These are phyloP conservation scores for Drymodes brunneopygia DNA, from an alignment of 2,113 vertebrate genomes.

Conservation along the genomic window DNA sequence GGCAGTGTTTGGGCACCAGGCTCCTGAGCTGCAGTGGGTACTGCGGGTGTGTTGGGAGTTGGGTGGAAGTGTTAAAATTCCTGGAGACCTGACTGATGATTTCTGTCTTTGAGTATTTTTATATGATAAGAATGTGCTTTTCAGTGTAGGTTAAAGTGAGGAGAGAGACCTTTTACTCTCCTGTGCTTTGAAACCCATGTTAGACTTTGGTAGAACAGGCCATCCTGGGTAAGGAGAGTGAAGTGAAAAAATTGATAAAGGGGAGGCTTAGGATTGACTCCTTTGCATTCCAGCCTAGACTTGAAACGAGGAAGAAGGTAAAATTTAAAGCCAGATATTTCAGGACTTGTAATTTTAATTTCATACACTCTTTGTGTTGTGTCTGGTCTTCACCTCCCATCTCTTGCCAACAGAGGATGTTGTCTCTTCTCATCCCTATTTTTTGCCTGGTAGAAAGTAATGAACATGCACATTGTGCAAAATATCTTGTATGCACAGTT, in stretches of 20 bases:
- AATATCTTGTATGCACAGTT: neutral
- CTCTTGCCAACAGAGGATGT: neutral
- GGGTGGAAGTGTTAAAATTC: neutral
- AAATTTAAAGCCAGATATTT: neutral
- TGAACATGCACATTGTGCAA: neutral
- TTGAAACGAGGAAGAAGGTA: neutral
- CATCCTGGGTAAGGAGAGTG: neutral
- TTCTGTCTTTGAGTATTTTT: neutral
- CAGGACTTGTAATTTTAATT: neutral
- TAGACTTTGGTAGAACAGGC: neutral
- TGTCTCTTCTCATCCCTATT: neutral
- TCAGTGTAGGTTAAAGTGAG: neutral
- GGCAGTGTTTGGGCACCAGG: neutral
- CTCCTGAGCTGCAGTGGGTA: neutral
- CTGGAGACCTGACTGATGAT: neutral
- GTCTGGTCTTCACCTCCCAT: neutral
- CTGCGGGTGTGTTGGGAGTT: neutral
- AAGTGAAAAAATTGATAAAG: neutral
- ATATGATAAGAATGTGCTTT: neutral
- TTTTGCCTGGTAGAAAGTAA: neutral
- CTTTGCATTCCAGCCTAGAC: neutral
- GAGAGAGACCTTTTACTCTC: neutral
- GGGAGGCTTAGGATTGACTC: neutral
- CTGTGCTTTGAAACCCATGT: rapidly evolving
- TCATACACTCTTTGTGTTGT: neutral